phyloP scores from a whole-genome alignment of 1,140 invertebrate species.

The Pachypsylla venusta region DNA sequence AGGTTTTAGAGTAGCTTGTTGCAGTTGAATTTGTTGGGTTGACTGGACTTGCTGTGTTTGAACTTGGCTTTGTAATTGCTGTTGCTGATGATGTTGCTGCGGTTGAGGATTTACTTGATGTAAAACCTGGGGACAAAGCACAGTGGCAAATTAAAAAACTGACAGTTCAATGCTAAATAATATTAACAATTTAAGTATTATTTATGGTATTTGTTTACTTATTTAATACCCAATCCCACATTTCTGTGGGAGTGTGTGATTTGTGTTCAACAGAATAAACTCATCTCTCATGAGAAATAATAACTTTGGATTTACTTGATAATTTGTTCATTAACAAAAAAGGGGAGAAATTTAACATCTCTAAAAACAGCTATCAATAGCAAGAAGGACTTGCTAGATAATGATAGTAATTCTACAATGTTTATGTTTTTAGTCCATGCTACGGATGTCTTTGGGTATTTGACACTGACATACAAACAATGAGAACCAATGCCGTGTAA shows the following conservation, averaged over 20 bases:
- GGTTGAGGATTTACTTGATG: constrained; percentile 27
- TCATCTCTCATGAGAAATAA: not conserved
- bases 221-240: not conserved
- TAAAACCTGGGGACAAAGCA: constrained; percentile 28
- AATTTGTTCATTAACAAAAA: too few species aligned
- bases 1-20: constrained; percentile 3
- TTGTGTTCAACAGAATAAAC: not conserved
- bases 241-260: not conserved
- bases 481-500: too few species aligned
- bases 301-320: not conserved
- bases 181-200: not conserved
- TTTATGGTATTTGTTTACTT: not conserved
- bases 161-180: not conserved
- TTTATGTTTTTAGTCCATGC: too few species aligned
- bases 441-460: too few species aligned
- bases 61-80: constrained; percentile 37
- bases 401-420: too few species aligned
- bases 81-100: constrained; percentile 27
- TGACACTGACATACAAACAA: too few species aligned
- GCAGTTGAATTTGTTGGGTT: not conserved
- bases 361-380: too few species aligned
- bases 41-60: constrained; percentile 33
- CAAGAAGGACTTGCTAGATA: too few species aligned
- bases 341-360: too few species aligned
- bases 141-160: not conserved